Evolutionary conservation across 2,797 vertebrate species (phyloP).

Genomic region (Sciurus carolinensis): DNA sequence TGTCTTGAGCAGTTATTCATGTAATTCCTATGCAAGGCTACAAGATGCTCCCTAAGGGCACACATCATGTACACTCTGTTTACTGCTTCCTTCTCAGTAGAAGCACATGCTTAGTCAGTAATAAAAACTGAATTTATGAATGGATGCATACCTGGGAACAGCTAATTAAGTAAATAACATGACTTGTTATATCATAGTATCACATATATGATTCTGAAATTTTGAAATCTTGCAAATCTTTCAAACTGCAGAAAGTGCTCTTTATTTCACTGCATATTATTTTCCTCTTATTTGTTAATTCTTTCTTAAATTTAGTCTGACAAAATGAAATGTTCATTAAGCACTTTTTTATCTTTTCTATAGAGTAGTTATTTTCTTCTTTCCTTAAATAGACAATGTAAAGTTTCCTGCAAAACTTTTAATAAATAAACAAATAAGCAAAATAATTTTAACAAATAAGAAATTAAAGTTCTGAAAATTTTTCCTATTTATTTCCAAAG

Average conservation of each 20-base stretch:
- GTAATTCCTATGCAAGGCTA: background rate
- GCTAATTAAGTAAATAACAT: background rate
- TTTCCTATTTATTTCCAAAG: slow-evolving; percentile 60
- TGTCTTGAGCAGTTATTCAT: background rate
- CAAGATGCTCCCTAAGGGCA: background rate
- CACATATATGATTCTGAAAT: background rate
- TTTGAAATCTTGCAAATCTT: background rate
- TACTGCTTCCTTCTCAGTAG: background rate
- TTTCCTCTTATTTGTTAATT: background rate
- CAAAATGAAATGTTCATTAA: background rate
- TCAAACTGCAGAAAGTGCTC: background rate
- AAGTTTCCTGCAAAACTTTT: background rate
- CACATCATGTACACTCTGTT: background rate
- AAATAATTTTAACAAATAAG: slow-evolving; percentile 18
- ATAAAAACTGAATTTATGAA: background rate
- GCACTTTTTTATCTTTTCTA: background rate
- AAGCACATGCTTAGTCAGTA: background rate
- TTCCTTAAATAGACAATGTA: background rate
- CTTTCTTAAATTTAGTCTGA: background rate
- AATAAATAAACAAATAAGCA: slow-evolving; percentile 11
- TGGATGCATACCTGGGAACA: background rate
- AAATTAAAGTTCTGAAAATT: background rate
- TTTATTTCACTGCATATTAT: background rate
- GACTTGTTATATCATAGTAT: background rate
- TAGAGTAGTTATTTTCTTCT: background rate